A percentile compares a stretch with the other conserved stretches of the same genome.
Evolutionary conservation across 2,888 invertebrate genomes (phyloP).

Genomic region (Cataglyphis rosenhaueri): DNA sequence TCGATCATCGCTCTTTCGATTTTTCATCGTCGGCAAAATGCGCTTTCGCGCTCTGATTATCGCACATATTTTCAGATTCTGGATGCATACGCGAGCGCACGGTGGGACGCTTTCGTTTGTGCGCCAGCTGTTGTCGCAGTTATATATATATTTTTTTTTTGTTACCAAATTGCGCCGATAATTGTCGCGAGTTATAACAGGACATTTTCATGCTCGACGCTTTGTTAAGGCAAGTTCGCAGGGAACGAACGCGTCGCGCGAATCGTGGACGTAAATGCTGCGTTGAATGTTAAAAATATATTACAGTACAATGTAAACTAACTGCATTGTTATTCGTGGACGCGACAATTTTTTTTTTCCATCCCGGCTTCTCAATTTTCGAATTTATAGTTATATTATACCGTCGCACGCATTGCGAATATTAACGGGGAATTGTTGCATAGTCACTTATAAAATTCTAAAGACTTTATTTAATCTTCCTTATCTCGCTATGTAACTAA

Average conservation of each 20-base stretch:
- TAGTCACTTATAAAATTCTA: conserved; percentile 22
- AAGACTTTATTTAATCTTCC: conserved; percentile 42
- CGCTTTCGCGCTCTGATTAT: conserved; percentile 35
- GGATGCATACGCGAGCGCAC: conserved; percentile 33
- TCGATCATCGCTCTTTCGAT: conserved; percentile 57
- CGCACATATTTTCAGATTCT: conserved; percentile 56
- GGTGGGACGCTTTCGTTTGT: conserved; percentile 34
- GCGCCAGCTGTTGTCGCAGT: conserved; percentile 59
- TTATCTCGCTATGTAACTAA: conserved; percentile 27
- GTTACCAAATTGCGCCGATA: conserved; percentile 16
- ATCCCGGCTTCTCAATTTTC: conserved; percentile 11
- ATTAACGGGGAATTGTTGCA: conserved; percentile 21
- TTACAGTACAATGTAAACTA: conserved; percentile 23
- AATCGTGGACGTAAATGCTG: not conserved
- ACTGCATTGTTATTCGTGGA: conserved; percentile 31
- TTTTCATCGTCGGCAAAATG: conserved; percentile 61
- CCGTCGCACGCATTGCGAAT: conserved; percentile 3
- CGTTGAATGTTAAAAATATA: conserved; percentile 35
- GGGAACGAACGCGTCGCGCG: not conserved
- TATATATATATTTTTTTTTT: not conserved
- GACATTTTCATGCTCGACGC: conserved; percentile 1
- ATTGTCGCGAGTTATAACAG: conserved; percentile 15
- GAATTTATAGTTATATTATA: conserved; percentile 19
- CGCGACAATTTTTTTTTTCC: not conserved
- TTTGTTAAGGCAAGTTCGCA: not conserved